phyloP scores from a whole-genome alignment of 2,888 invertebrate species.

The Julus scanicus region DNA sequence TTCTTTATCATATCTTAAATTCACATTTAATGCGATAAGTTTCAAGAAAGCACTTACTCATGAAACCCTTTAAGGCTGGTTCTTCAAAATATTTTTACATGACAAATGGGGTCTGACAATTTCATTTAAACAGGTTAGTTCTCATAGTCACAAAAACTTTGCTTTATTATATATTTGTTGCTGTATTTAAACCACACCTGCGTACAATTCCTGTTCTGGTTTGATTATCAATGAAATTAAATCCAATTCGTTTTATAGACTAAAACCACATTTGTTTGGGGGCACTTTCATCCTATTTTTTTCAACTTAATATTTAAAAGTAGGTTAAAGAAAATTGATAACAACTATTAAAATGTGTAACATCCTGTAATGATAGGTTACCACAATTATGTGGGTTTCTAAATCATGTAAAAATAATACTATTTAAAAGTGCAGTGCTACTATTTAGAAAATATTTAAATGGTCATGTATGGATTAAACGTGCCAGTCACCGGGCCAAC shows the following conservation, averaged over 20 bases:
- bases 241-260: too few relatives aligned
- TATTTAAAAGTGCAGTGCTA: too few relatives aligned
- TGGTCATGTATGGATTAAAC: too few relatives aligned
- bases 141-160: background rate
- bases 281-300: background rate
- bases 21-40: background rate
- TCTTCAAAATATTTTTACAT: background rate
- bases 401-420: background rate
- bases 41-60: background rate
- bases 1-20: background rate
- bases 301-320: background rate
- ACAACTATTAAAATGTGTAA: background rate
- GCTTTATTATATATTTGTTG: background rate
- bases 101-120: conserved; percentile 12
- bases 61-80: background rate
- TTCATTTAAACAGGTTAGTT: background rate
- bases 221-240: background rate
- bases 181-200: background rate
- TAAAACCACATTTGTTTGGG: too few relatives aligned
- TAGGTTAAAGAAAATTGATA: background rate
- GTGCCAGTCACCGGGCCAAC: too few relatives aligned
- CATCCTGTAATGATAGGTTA: background rate
- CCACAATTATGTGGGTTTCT: background rate
- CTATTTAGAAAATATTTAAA: too few relatives aligned
- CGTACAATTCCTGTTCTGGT: background rate